Percentiles rank a stretch among this genome's conserved stretches.
Evolutionary conservation across 2,888 invertebrate species (phyloP).

Genomic region (Phlogophora meticulosa): DNA sequence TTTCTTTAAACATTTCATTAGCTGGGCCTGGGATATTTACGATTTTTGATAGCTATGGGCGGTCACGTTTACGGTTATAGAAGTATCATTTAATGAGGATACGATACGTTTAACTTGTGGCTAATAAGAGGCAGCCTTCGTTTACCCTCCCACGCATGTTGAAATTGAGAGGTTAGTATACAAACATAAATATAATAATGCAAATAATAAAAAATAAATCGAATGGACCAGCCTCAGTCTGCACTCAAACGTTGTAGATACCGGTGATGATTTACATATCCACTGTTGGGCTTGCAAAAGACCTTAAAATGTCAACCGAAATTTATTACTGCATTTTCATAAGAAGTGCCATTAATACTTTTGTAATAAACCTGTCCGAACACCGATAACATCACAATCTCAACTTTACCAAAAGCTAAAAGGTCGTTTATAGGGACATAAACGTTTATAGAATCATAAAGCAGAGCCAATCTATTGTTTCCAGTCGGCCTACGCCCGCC

Average conservation of each 20-base stretch:
- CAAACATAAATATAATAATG: slow-evolving; percentile 36
- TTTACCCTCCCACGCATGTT: slow-evolving; percentile 69
- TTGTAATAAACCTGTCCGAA: slow-evolving; percentile 85
- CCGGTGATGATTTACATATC: slow-evolving; percentile 47
- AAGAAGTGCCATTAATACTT: slow-evolving; percentile 80
- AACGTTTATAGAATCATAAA: slow-evolving; percentile 91
- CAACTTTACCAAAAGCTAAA: slow-evolving; percentile 85
- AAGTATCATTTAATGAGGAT: slow-evolving; percentile 73
- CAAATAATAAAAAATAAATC: slow-evolving; percentile 32
- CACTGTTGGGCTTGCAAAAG: slow-evolving; percentile 68
- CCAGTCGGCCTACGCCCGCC: slow-evolving; percentile 85
- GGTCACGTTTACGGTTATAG: slow-evolving; percentile 78
- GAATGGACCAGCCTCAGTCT: slow-evolving; percentile 6
- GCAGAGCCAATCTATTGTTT: slow-evolving; percentile 89
- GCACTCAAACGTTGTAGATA: slow-evolving; percentile 41
- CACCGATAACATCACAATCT: slow-evolving; percentile 87
- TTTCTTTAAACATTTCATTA: slow-evolving; percentile 79
- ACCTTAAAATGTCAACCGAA: slow-evolving; percentile 65
- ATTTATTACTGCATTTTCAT: slow-evolving; percentile 75
- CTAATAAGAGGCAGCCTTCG: slow-evolving; percentile 68
- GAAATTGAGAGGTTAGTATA: slow-evolving; percentile 59
- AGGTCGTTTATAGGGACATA: slow-evolving; percentile 88
- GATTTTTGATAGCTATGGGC: slow-evolving; percentile 80
- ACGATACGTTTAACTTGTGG: slow-evolving; percentile 70
- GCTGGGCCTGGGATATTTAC: slow-evolving; percentile 75